Evolutionary conservation across 2,797 vertebrate species (phyloP).

Genomic region (Falco rusticolus): DNA sequence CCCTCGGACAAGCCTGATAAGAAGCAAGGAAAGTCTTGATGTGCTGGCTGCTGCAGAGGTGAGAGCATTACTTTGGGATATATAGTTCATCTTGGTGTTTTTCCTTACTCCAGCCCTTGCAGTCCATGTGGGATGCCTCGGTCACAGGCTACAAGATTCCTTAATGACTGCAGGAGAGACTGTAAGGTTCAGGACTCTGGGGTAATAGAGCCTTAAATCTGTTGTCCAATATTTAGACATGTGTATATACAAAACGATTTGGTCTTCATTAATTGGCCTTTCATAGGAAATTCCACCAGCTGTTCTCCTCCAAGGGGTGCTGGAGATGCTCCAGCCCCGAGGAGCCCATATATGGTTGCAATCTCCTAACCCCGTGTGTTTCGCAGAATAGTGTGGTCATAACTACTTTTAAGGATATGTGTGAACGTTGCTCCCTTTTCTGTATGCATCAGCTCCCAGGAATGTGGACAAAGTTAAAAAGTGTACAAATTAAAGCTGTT

Average conservation of each 20-base stretch:
- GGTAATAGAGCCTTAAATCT: slow-evolving; percentile 4
- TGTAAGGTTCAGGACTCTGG: neutral
- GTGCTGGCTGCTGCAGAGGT: neutral
- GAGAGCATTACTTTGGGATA: neutral
- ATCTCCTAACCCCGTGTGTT: slow-evolving; percentile 32
- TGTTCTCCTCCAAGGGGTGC: slow-evolving; percentile 50
- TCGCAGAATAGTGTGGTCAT: neutral
- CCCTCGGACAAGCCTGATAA: neutral
- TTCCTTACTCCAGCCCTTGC: neutral
- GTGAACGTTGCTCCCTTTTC: slow-evolving; percentile 51
- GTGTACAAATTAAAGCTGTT: neutral
- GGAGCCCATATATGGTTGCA: slow-evolving; percentile 75
- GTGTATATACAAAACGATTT: slow-evolving; percentile 49
- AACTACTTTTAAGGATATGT: slow-evolving; percentile 66
- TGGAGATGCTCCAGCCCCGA: slow-evolving; percentile 41
- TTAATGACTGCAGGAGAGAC: neutral
- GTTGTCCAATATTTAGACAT: slow-evolving; percentile 63
- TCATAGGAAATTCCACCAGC: slow-evolving; percentile 59
- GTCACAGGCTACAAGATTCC: neutral
- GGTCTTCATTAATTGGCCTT: slow-evolving; percentile 59
- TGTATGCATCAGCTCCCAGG: slow-evolving; percentile 29
- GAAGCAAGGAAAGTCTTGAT: neutral
- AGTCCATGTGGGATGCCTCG: neutral
- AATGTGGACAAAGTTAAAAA: slow-evolving; percentile 18
- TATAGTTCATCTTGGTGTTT: neutral